phyloP scores from a whole-genome alignment of 2,888 invertebrate genomes.

The Chouioia cunea region DNA sequence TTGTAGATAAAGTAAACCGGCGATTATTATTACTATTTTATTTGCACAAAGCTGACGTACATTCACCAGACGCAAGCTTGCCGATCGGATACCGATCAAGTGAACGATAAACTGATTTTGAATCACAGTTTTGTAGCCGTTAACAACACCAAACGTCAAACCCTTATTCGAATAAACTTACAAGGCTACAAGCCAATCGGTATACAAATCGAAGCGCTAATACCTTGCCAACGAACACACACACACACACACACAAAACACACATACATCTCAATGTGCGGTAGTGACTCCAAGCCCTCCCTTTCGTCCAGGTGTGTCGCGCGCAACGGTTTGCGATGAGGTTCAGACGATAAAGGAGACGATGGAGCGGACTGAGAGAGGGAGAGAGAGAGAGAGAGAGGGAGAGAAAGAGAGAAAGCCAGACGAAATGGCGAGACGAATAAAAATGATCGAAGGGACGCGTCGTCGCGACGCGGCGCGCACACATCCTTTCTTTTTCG shows the following conservation, averaged over 20 bases:
- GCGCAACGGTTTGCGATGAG: constrained; percentile 15
- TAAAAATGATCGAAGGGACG: constrained; percentile 29
- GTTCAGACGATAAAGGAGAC: constrained; percentile 26
- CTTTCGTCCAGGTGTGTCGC: constrained; percentile 23
- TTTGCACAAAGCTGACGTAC: no score
- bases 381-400: constrained; percentile 5
- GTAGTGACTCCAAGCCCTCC: neutral
- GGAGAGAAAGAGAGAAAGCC: neutral
- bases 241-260: constrained; percentile 1
- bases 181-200: neutral
- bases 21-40: no score
- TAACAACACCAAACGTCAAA: no score
- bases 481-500: no score
- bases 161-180: no score
- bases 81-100: no score
- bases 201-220: constrained; percentile 36
- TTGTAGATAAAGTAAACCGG: no score
- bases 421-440: constrained; percentile 24
- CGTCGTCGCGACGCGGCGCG: neutral
- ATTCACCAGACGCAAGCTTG: no score
- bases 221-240: constrained; percentile 28
- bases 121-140: no score
- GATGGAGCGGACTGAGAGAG: neutral
- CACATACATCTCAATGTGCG: constrained; percentile 28
- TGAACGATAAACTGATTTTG: no score